Conservation (phyloP, 1,140 invertebrate species). For the Mizuhopecten yessoensis region DNA sequence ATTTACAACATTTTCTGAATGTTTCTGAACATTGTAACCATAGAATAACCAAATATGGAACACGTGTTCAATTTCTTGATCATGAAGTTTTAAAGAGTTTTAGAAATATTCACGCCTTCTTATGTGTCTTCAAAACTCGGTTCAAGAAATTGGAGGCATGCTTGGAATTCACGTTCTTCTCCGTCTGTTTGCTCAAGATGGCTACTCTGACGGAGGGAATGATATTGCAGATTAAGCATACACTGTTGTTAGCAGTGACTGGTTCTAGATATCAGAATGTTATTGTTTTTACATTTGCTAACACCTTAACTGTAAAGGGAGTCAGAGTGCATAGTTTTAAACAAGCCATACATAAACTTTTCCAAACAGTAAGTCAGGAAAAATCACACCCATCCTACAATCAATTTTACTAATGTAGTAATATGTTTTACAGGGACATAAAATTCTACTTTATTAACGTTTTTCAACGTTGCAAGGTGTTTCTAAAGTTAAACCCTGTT, state of each 20-base stretch:
- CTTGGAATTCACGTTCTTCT: not conserved
- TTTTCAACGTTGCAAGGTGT: not conserved
- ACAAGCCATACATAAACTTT: not conserved
- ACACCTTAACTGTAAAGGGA: not conserved
- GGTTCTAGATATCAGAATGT: not conserved
- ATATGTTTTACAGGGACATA: not conserved
- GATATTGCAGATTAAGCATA: not conserved
- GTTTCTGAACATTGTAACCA: too few species aligned
- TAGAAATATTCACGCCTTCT: not conserved
- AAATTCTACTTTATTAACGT: not conserved
- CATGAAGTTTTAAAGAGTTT: not conserved
- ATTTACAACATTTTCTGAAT: too few species aligned
- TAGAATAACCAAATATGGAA: too few species aligned
- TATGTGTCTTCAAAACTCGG: not conserved
- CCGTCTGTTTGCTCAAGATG: not conserved
- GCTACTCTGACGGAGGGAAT: not conserved
- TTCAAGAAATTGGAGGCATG: not conserved
- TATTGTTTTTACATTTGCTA: not conserved
- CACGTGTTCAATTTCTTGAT: not conserved
- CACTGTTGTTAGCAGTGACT: not conserved
- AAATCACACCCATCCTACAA: conserved; percentile 27
- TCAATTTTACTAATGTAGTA: not conserved
- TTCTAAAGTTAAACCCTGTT: conserved; percentile 34
- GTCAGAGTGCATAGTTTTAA: not conserved
- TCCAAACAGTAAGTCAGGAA: not conserved